Evolutionary conservation across 2,888 invertebrate species (phyloP).

Genomic region (Sceliomorpha sp.): DNA sequence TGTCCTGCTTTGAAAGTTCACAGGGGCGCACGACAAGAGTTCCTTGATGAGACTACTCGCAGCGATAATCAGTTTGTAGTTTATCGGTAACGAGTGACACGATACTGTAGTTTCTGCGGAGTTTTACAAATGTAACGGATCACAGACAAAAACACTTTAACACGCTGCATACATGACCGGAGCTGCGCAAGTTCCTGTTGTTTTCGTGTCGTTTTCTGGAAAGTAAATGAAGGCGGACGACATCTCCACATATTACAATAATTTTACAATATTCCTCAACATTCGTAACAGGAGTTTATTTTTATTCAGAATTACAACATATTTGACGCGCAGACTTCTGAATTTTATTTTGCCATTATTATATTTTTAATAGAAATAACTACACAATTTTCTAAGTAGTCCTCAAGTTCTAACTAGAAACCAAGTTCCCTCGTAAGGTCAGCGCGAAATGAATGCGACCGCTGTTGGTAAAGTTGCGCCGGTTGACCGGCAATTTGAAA

Average conservation of each 20-base stretch:
- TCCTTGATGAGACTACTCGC: not conserved
- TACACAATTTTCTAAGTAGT: too few species aligned
- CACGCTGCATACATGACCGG: not conserved
- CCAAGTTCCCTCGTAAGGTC: too few species aligned
- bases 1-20: constrained; percentile 13
- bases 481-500: too few species aligned
- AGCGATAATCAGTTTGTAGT: constrained; percentile 35
- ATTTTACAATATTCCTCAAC: constrained; percentile 29
- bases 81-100: constrained; percentile 26
- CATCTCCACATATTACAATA: constrained; percentile 15
- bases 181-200: constrained; percentile 3
- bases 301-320: too few species aligned
- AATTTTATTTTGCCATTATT: too few species aligned
- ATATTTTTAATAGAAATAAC: too few species aligned
- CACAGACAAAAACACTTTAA: not conserved
- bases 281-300: too few species aligned
- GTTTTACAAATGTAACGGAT: constrained; percentile 12
- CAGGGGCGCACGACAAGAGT: constrained; percentile 10
- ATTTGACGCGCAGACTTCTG: too few species aligned
- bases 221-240: constrained; percentile 14
- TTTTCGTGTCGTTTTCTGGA: constrained; percentile 23
- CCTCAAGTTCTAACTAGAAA: too few species aligned
- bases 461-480: too few species aligned
- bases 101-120: not conserved
- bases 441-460: too few species aligned